Percentiles rank a stretch among this genome's conserved stretches.
Evolutionary conservation across 2,888 invertebrate genomes (phyloP).

Genomic region (Caprella mutica): DNA sequence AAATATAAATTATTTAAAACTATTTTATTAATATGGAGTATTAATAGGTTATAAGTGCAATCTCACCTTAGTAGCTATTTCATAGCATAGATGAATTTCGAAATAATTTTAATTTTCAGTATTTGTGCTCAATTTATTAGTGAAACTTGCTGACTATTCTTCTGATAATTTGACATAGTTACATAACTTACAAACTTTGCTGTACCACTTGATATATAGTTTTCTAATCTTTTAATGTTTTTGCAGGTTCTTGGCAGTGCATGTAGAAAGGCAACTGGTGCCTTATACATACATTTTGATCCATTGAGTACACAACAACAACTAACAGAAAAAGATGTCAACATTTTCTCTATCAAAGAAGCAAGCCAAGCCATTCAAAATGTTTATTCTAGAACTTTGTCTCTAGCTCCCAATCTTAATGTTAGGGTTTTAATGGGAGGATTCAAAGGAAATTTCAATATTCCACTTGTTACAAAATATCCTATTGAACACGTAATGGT

Average conservation of each 20-base stretch:
- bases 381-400: conserved; percentile 15
- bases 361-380: conserved; percentile 21
- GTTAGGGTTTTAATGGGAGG: conserved; percentile 28
- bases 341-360: conserved; percentile 4
- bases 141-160: too few species aligned
- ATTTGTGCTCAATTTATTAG: too few species aligned
- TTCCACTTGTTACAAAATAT: not conserved
- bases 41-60: too few species aligned
- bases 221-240: not conserved
- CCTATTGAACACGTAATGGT: not conserved
- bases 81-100: too few species aligned
- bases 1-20: too few species aligned
- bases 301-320: conserved; percentile 2
- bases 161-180: too few species aligned
- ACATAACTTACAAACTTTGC: too few species aligned
- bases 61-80: too few species aligned
- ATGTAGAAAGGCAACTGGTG: conserved; percentile 19
- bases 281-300: conserved; percentile 29
- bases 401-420: conserved; percentile 17
- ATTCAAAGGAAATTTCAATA: conserved; percentile 15
- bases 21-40: too few species aligned
- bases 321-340: not conserved
- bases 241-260: conserved; percentile 25
- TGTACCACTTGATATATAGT: too few species aligned
- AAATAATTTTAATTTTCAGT: too few species aligned